Conservation (phyloP, 2,888 invertebrate genomes). For the Oasisia sp. region DNA sequence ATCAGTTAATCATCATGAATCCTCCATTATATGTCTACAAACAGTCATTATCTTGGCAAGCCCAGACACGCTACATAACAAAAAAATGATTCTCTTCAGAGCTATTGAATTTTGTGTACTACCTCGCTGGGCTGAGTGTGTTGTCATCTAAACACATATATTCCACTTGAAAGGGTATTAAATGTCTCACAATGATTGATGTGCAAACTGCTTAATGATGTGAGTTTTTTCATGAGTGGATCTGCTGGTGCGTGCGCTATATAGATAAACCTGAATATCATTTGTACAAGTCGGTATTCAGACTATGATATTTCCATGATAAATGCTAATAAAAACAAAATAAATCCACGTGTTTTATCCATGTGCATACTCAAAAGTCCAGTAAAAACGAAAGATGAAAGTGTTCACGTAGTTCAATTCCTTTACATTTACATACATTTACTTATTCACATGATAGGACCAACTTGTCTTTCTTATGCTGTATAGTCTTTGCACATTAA, state of each 20-base stretch:
- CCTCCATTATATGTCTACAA: background rate
- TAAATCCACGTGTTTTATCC: background rate
- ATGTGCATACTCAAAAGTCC: background rate
- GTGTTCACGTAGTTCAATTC: no score
- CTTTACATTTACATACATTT: no score
- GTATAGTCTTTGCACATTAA: no score
- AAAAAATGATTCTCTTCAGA: background rate
- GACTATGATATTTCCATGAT: background rate
- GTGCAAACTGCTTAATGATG: background rate
- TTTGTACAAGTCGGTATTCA: background rate
- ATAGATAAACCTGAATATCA: background rate
- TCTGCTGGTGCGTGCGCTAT: background rate
- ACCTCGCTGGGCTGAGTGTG: background rate
- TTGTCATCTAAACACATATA: background rate
- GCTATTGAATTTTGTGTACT: background rate
- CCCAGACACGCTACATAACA: background rate
- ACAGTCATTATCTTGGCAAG: no score
- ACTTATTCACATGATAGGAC: no score
- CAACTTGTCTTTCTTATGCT: no score
- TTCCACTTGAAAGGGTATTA: conserved; percentile 2
- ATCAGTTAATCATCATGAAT: background rate
- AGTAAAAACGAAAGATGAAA: no score
- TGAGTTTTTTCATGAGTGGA: background rate
- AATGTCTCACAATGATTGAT: background rate
- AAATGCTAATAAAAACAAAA: background rate